Percentiles rank a stretch among this genome's conserved stretches.
Conservation (phyloP, 2,113 vertebrate genomes). For the Eira barbara region DNA sequence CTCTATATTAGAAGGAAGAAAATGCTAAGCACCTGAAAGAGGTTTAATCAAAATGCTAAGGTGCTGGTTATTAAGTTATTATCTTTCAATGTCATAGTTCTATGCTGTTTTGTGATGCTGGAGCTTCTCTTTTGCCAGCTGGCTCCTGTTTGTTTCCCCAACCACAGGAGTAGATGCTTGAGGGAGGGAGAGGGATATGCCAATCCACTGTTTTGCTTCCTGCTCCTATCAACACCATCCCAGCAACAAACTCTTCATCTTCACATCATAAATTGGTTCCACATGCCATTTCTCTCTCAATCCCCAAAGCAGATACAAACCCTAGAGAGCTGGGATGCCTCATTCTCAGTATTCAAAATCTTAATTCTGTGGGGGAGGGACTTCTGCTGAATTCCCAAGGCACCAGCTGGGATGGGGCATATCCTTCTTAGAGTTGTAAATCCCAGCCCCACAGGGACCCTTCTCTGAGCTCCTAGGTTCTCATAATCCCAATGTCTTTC, state of each 20-base stretch:
- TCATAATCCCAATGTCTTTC: neutral
- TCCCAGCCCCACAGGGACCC: accelerated
- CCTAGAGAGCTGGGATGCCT: neutral
- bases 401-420: neutral
- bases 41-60: neutral
- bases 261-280: neutral
- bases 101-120: neutral
- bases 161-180: neutral
- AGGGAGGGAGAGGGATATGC: neutral
- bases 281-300: neutral
- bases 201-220: neutral
- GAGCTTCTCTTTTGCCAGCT: neutral
- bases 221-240: neutral
- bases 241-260: neutral
- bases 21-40: conserved; percentile 6
- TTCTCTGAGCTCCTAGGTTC: neutral
- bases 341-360: neutral
- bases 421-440: neutral
- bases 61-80: neutral
- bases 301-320: neutral
- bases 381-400: neutral
- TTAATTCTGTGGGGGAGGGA: neutral
- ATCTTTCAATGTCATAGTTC: neutral
- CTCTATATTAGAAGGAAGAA: neutral
- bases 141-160: neutral